phyloP scores from a whole-genome alignment of 2,888 invertebrate genomes.

The Meandrusa payeni region DNA sequence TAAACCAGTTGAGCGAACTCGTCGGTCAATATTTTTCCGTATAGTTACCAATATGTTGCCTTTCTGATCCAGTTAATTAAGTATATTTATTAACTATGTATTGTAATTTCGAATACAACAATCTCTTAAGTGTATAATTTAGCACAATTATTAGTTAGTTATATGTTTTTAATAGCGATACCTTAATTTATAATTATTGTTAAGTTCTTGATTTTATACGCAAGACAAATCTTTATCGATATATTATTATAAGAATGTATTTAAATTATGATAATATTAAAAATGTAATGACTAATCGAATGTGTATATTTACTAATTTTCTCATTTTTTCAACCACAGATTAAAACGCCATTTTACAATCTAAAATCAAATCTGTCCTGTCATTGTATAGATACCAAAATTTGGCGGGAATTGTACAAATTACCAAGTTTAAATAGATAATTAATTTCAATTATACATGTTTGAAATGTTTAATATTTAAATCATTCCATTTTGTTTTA shows the following conservation, averaged over 20 bases:
- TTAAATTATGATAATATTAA: slow-evolving; percentile 4
- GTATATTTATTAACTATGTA: background rate
- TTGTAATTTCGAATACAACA: background rate
- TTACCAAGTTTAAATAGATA: too few species aligned
- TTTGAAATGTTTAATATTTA: too few species aligned
- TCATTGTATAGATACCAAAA: too few species aligned
- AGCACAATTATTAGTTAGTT: slow-evolving; percentile 19
- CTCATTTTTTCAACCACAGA: background rate
- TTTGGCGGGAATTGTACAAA: too few species aligned
- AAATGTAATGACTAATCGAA: slow-evolving; percentile 9
- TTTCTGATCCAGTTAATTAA: slow-evolving; percentile 11
- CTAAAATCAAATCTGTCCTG: too few species aligned
- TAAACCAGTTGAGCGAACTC: too few species aligned
- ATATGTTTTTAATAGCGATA: background rate
- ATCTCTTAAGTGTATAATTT: slow-evolving; percentile 5
- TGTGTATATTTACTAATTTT: slow-evolving; percentile 3
- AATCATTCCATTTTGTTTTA: too few species aligned
- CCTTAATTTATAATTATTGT: slow-evolving; percentile 2
- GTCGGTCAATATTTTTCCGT: too few species aligned
- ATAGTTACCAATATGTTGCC: slow-evolving; percentile 14
- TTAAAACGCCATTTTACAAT: too few species aligned
- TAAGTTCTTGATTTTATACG: slow-evolving; percentile 7
- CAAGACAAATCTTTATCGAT: slow-evolving; percentile 1
- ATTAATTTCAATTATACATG: too few species aligned
- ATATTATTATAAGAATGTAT: slow-evolving; percentile 6